These are phyloP conservation scores for Epizoanthus illoricatus DNA, from an alignment of 92 coral and sea anemone species.

Conservation along the genomic window DNA sequence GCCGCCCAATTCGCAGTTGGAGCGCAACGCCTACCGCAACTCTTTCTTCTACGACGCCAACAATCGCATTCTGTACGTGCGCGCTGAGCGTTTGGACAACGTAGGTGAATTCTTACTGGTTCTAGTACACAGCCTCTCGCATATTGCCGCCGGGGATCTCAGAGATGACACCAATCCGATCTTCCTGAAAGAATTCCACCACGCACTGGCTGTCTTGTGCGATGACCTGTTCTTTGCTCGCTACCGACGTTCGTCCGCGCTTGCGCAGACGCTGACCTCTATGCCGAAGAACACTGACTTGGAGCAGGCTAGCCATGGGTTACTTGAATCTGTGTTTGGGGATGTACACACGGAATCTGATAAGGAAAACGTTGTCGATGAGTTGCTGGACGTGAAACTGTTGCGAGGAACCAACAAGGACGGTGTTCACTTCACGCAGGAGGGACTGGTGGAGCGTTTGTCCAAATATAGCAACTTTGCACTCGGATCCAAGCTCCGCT, in stretches of 20 bases:
- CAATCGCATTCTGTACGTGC: conserved; percentile 91
- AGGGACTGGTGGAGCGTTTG: conserved; percentile 83
- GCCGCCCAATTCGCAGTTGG: conserved; percentile 88
- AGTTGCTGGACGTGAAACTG: conserved; percentile 84
- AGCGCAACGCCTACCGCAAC: conserved; percentile 95
- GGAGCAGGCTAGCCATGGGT: conserved; percentile 70
- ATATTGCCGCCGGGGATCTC: conserved; percentile 91
- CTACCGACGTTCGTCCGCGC: conserved; percentile 92
- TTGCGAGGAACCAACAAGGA: conserved; percentile 92
- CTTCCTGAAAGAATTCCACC: conserved; percentile 97
- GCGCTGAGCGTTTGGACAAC: conserved; percentile 92
- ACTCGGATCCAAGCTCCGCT: conserved; percentile 83
- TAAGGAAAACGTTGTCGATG: conserved; percentile 84
- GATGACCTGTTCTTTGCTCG: conserved; percentile 99
- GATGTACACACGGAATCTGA: conserved; percentile 79
- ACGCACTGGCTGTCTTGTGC: conserved; percentile 86
- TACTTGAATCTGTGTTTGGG: conserved; percentile 82
- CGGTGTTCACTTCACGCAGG: conserved; percentile 96
- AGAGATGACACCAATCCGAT: conserved; percentile 95
- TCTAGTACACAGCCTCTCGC: conserved; percentile 91
- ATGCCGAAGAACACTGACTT: conserved; percentile 59
- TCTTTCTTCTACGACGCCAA: conserved; percentile 95
- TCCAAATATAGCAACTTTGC: conserved; percentile 93
- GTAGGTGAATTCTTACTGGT: conserved; percentile 96
- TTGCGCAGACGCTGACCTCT: conserved; percentile 75